These are phyloP conservation scores for Xanthia icteritia DNA, from an alignment of 2,888 invertebrate species.

Conservation along the genomic window DNA sequence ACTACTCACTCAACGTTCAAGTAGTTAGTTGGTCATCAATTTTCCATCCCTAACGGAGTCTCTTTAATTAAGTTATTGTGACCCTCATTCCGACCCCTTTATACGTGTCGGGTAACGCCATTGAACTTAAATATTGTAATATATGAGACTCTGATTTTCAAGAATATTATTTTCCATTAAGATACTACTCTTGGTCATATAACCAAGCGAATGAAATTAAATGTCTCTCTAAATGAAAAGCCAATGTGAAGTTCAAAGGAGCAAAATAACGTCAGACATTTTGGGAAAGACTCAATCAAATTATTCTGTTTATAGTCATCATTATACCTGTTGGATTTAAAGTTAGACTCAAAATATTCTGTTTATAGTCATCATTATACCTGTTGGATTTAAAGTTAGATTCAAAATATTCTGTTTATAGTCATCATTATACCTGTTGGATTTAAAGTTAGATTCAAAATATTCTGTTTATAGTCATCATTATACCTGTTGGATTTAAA, in stretches of 20 bases:
- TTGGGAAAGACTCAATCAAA: slow-evolving; percentile 20
- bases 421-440: slow-evolving; percentile 2
- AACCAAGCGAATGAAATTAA: slow-evolving; percentile 21
- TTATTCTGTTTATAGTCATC: slow-evolving; percentile 22
- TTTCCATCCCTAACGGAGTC: slow-evolving; percentile 74
- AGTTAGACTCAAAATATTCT: slow-evolving; percentile 38
- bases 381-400: slow-evolving; percentile 5
- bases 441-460: too few relatives aligned
- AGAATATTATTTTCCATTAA: slow-evolving; percentile 40
- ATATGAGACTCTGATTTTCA: slow-evolving; percentile 48
- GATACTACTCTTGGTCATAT: slow-evolving; percentile 23
- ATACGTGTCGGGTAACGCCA: slow-evolving; percentile 55
- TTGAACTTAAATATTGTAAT: slow-evolving; percentile 51
- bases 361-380: slow-evolving; percentile 6
- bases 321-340: slow-evolving; percentile 6
- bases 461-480: slow-evolving; percentile 23
- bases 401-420: slow-evolving; percentile 29
- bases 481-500: slow-evolving; percentile 7
- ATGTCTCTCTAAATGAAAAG: slow-evolving; percentile 18
- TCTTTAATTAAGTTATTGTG: slow-evolving; percentile 77
- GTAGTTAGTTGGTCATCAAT: slow-evolving; percentile 78
- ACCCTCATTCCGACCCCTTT: slow-evolving; percentile 68
- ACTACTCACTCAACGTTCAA: slow-evolving; percentile 71
- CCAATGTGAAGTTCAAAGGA: slow-evolving; percentile 26
- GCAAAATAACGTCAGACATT: slow-evolving; percentile 14